Base-by-base conservation (phyloP, 2,888 invertebrate species). In the Ornithoptera alexandrae region DNA sequence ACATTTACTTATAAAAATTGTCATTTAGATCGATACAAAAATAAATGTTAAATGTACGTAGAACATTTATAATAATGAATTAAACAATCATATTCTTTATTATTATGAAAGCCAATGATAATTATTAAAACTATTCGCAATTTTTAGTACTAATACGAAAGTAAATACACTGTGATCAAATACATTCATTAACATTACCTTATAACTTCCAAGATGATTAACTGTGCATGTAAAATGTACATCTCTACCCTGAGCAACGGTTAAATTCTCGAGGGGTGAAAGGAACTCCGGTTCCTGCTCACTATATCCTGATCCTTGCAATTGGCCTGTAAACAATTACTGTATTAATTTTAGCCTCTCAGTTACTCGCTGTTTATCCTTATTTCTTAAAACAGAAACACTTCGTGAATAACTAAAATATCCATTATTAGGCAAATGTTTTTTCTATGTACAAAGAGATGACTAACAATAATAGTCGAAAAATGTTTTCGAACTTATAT, bases 141-240 rank as follows among this genome's bases (percentile, higher is more conserved):
- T 20, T 59, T 22, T 22, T 24, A 12, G 2, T 17, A 24, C 17
- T 17, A 22, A 15, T 24, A 17, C 6, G 17, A 17, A 58, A 12
- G 17, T 1, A 30, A 4, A 24, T 59, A 59, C 4, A 15, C 15
- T 17, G 24, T 17, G 24, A 17, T 24, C 18, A 58, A 24, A 15
- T 42, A 42, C 20, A 42, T 62, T 62, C 10, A 62, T n/a, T 62
- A 62, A 30, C 18, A 36, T 92, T 94, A 97, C 97, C 95, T 96
- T 96, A 90, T 96, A 97, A 78, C 94, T 92, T 70, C 96, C 96
- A 77, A 98, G 94, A 89, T 97, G 96, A 88, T 97, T 97, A 81
- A 98, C 97, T 77, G 97, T 96, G 87, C 98, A 98, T 69, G 97
- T 97, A 90, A 98, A 97, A 82, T 95, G 95, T 68, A 97, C 95